Conservation (phyloP, 2,113 vertebrate genomes). For the Electrona antarctica region DNA sequence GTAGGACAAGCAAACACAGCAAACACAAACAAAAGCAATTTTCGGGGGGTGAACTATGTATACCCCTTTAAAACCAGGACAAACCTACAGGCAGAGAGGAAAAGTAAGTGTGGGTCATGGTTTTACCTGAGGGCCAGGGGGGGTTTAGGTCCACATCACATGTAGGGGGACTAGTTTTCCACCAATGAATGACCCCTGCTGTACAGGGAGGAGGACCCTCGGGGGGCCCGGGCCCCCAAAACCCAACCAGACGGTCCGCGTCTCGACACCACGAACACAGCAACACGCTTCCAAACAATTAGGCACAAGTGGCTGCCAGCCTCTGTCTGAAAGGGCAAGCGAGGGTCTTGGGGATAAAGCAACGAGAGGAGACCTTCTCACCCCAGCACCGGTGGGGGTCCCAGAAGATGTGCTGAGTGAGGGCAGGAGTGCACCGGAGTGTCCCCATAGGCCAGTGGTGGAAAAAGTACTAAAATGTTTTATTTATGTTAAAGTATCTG, state of each 20-base stretch:
- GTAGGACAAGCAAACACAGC: neutral
- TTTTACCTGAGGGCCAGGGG: neutral
- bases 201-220: neutral
- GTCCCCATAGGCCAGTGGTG: no score
- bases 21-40: neutral
- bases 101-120: neutral
- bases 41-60: no score
- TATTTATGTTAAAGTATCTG: no score
- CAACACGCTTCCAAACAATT: constrained; percentile 63
- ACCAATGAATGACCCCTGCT: constrained; percentile 29
- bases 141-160: neutral
- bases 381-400: constrained; percentile 31
- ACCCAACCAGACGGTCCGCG: constrained; percentile 15
- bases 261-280: constrained; percentile 35
- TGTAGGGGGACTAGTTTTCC: neutral
- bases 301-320: constrained; percentile 46
- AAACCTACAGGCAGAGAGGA: neutral
- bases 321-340: constrained; percentile 48
- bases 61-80: neutral
- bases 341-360: constrained; percentile 20
- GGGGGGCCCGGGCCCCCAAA: no score
- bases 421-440: constrained; percentile 41
- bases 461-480: no score
- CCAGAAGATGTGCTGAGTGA: constrained; percentile 42
- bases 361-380: constrained; percentile 63